These are phyloP conservation scores for Hypotaenidia okinawae DNA, from an alignment of 2,797 vertebrate genomes.

Conservation along the genomic window DNA sequence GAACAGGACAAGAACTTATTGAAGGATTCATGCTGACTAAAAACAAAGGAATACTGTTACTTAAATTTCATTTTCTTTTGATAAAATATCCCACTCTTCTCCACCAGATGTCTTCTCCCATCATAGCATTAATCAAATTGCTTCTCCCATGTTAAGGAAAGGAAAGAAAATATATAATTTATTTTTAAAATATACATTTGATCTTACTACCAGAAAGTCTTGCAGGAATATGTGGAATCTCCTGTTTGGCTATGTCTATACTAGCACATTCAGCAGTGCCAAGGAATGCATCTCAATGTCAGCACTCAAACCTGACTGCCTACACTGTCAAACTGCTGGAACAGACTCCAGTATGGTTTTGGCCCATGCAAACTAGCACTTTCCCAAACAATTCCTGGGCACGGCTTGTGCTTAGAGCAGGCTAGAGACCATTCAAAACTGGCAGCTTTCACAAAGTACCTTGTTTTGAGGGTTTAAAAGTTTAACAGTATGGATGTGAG, in stretches of 20 bases:
- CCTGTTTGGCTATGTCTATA: slow-evolving; percentile 38
- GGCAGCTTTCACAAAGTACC: slow-evolving; percentile 20
- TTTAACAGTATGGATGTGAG: slow-evolving; percentile 11
- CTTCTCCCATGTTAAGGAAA: not conserved
- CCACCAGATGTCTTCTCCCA: not conserved
- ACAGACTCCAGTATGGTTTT: slow-evolving; percentile 30
- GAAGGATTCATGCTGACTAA: not conserved
- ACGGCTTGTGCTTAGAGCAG: slow-evolving; percentile 27
- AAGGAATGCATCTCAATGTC: not conserved
- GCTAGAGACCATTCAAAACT: not conserved
- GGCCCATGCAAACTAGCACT: not conserved
- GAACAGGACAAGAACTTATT: not conserved
- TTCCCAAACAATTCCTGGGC: slow-evolving; percentile 56
- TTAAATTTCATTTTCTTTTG: not conserved
- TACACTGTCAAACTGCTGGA: slow-evolving; percentile 35
- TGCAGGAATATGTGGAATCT: slow-evolving; percentile 47
- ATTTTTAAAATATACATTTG: slow-evolving; percentile 38
- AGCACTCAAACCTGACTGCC: slow-evolving; percentile 26
- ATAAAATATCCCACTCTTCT: slow-evolving; percentile 10
- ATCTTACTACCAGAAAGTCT: not conserved
- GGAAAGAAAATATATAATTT: slow-evolving; percentile 33
- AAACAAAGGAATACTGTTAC: not conserved
- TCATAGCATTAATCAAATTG: slow-evolving; percentile 4
- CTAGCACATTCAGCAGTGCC: slow-evolving; percentile 28
- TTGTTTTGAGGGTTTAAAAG: slow-evolving; percentile 45